Conservation (phyloP, 2,888 invertebrate species). For the Anodontia alba region DNA sequence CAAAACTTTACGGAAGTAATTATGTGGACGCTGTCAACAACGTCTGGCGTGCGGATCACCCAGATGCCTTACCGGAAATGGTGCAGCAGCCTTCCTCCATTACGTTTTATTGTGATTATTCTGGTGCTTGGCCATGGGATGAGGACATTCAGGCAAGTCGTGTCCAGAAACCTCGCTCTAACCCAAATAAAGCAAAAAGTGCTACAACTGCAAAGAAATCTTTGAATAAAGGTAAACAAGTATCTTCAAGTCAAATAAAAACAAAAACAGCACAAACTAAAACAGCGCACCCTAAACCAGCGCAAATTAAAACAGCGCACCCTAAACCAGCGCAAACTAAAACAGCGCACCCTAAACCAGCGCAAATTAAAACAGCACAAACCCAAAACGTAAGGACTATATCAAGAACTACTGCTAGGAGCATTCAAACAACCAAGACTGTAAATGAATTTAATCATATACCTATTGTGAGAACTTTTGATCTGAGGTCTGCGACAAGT, state of each 20-base stretch:
- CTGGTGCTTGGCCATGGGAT: constrained; percentile 61
- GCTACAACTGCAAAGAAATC: background rate
- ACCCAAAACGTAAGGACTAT: background rate
- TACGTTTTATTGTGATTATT: constrained; percentile 62
- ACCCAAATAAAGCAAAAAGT: background rate
- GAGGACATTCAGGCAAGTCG: constrained; percentile 33
- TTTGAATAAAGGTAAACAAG: background rate
- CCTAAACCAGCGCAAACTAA: no score
- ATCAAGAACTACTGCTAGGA: constrained; percentile 2
- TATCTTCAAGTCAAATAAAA: background rate
- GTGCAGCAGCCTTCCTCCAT: constrained; percentile 28
- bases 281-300: no score
- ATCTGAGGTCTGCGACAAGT: constrained; percentile 40
- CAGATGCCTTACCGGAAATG: constrained; percentile 53
- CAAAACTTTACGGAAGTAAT: constrained; percentile 55
- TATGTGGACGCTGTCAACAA: constrained; percentile 59
- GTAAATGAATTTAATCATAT: background rate
- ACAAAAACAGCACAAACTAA: background rate
- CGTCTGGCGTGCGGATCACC: constrained; percentile 48
- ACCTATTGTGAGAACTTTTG: constrained; percentile 35
- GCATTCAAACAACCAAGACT: background rate
- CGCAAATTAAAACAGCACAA: background rate
- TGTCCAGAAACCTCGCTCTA: constrained; percentile 9
- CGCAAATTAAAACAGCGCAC: no score
- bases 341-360: background rate